Evolutionary conservation across 2,113 vertebrate species (phyloP).

Genomic region (Osmerus eperlanus): DNA sequence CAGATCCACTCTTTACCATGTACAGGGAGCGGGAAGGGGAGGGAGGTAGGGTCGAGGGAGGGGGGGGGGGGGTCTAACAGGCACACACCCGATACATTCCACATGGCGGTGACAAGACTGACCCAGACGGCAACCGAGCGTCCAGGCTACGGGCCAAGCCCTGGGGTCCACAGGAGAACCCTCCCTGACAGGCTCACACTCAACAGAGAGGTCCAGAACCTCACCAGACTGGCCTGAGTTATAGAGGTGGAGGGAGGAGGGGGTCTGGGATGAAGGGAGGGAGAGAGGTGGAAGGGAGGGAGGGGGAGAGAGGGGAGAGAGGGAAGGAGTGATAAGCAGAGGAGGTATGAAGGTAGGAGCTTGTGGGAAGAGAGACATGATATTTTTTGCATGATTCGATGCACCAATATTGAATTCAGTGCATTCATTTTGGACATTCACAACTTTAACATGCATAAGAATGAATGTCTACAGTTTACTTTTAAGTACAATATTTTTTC

Average conservation of each 20-base stretch:
- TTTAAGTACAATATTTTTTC: no score
- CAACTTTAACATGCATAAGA: no score
- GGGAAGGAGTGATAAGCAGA: not conserved
- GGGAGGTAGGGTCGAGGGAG: no score
- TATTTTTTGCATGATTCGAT: no score
- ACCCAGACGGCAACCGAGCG: conserved; percentile 14
- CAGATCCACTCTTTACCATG: conserved; percentile 6
- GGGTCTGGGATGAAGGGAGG: conserved; percentile 43
- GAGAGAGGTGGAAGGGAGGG: conserved; percentile 25
- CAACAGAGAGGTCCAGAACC: conserved; percentile 32
- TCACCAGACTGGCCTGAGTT: not conserved
- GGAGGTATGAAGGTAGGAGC: conserved; percentile 24
- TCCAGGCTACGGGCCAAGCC: not conserved
- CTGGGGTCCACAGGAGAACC: not conserved
- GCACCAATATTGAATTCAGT: no score
- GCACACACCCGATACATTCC: conserved; percentile 51
- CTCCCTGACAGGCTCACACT: conserved; percentile 15
- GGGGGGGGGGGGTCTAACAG: not conserved
- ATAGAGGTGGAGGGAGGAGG: conserved; percentile 25
- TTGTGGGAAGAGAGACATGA: conserved; percentile 33
- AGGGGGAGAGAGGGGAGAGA: conserved; percentile 15
- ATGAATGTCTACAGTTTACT: no score
- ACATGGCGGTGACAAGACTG: conserved; percentile 47
- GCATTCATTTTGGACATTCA: no score
- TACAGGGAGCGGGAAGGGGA: not conserved